Percentiles rank a stretch among this genome's conserved stretches.
phyloP scores from a whole-genome alignment of 2,888 invertebrate genomes.

The Norana najaformis region DNA sequence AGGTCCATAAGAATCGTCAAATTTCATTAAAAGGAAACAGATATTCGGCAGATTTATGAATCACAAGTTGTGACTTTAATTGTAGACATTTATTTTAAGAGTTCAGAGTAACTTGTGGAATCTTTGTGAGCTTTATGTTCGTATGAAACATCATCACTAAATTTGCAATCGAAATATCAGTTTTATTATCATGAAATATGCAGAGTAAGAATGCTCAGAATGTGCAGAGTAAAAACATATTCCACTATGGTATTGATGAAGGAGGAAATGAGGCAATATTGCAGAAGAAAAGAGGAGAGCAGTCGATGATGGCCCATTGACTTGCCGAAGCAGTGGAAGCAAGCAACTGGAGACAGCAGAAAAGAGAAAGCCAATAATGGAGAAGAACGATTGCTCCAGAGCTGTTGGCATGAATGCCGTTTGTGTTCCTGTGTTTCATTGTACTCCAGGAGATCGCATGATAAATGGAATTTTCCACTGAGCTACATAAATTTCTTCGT shows the following conservation, averaged over 20 bases:
- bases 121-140: too few species aligned
- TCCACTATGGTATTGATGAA: neutral
- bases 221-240: neutral
- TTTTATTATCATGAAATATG: too few species aligned
- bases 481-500: neutral
- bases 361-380: neutral
- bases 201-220: too few species aligned
- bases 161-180: too few species aligned
- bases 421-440: neutral
- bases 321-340: neutral
- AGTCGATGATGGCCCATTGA: neutral
- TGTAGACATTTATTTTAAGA: too few species aligned
- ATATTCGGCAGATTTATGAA: too few species aligned
- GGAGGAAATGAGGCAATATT: neutral
- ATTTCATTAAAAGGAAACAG: too few species aligned
- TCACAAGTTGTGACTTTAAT: too few species aligned
- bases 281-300: neutral
- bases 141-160: too few species aligned
- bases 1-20: too few species aligned
- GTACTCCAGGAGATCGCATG: neutral
- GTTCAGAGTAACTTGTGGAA: too few species aligned
- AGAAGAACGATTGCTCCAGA: neutral
- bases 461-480: constrained; percentile 1
- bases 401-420: neutral
- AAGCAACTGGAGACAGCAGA: constrained; percentile 5